Base-by-base conservation (phyloP, 64 coral and sea anemone genomes). In the Acropora tenuis region DNA sequence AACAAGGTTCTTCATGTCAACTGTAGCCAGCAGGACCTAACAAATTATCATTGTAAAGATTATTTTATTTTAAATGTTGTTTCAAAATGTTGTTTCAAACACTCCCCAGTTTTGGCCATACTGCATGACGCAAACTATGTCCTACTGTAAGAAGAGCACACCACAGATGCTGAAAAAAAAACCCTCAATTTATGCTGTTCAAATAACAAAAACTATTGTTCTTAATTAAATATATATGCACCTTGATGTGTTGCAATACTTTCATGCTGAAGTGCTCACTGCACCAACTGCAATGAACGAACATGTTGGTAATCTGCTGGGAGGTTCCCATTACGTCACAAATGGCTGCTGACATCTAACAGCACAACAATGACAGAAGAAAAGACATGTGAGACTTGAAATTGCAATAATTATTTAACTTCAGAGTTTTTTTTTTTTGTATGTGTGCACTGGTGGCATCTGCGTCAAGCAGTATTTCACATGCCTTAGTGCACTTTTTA, bases 271-370 rank as follows among this genome's bases (percentile, higher is more conserved):
- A 97, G 40, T 97, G 83, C 58, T 97, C 95, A 50, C 94, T 97
- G 42, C 95, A 97, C 95, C 95, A 97, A 40, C 92, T 94, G 48
- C 95, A 97, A 78, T 97, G 95, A 48, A 97, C 83, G 45, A 97
- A 94, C 95, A 97, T 94, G 69, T 93, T 88, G 48, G 88, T 87
- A 47, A 97, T 94, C 65, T 97, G 92, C 30, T 90, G 88, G 41
- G 87, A 88, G 18, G 95, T 94, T 19, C 90, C 95, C 15, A 88
- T 79, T 41, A 97, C 95, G 43, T 97, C 95, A 91, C 95, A 97
- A 76, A 97, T 94, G 45, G 95, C 95, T 50, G 86, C 57, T 3
- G 95, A 81, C 8, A 92, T 88, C 95, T 97, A 83, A 40, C 9
- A 16, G 75, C 47, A 18, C 81, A 84, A 67, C 11, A 73, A 74